Conservation (phyloP, 2,888 invertebrate genomes). For the Glomeris marginata region DNA sequence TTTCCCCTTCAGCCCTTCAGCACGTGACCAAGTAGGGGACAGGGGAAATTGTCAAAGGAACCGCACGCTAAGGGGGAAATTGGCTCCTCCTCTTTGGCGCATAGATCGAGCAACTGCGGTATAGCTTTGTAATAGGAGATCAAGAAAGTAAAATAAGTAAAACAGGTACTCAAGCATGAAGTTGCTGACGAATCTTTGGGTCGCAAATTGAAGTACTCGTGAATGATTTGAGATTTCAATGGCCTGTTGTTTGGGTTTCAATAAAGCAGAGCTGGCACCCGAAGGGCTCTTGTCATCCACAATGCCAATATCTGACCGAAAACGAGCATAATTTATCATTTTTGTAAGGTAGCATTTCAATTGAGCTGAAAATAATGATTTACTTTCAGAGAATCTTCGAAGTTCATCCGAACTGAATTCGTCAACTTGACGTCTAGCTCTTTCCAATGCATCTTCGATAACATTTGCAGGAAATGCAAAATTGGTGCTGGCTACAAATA, state of each 20-base stretch:
- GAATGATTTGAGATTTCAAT: constrained; percentile 71
- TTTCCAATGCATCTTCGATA: constrained; percentile 29
- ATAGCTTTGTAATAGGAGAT: too few relatives aligned
- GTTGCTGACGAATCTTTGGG: constrained; percentile 65
- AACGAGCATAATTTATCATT: not conserved
- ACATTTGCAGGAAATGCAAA: constrained; percentile 28
- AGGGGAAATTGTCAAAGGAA: too few relatives aligned
- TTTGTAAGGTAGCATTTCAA: too few relatives aligned
- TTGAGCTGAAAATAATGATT: constrained; percentile 10
- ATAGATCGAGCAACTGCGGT: too few relatives aligned
- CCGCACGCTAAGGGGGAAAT: too few relatives aligned
- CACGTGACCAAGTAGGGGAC: too few relatives aligned
- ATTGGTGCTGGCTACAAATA: constrained; percentile 21
- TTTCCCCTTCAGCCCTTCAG: too few relatives aligned
- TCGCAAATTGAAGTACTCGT: constrained; percentile 67
- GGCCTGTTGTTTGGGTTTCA: constrained; percentile 73
- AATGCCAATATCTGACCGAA: constrained; percentile 7
- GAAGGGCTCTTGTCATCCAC: constrained; percentile 50
- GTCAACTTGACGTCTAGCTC: constrained; percentile 31
- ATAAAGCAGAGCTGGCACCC: constrained; percentile 77
- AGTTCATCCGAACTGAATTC: constrained; percentile 28
- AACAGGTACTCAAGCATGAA: constrained; percentile 40
- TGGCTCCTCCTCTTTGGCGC: too few relatives aligned
- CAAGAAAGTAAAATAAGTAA: not conserved
- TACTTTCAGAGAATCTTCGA: constrained; percentile 25